Percentiles rank a stretch among this genome's conserved stretches.
phyloP scores from a whole-genome alignment of 2,113 vertebrate species.

The Corydoras sp. region DNA sequence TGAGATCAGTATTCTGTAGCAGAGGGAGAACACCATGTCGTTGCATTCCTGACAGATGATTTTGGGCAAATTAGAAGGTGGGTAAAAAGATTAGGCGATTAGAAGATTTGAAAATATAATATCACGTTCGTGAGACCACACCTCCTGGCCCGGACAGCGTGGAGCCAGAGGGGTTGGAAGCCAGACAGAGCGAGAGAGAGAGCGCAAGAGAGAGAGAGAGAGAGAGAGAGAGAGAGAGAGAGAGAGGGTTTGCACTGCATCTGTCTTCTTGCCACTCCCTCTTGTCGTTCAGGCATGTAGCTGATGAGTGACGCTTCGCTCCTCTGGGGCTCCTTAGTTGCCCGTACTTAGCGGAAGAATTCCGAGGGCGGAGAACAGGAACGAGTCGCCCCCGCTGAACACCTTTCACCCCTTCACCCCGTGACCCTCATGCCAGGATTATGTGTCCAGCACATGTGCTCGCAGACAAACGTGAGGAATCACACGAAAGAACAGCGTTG shows the following conservation, averaged over 20 bases:
- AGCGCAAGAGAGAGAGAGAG: background rate
- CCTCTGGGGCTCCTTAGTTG: background rate
- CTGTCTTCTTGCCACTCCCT: background rate
- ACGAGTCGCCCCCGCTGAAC: background rate
- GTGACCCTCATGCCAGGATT: background rate
- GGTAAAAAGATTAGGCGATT: background rate
- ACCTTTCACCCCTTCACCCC: background rate
- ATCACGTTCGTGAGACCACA: constrained; percentile 4
- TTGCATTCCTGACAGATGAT: too few species aligned
- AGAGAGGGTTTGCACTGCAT: background rate
- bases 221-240: background rate
- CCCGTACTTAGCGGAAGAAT: constrained; percentile 10
- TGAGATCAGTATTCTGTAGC: too few species aligned
- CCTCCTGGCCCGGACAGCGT: constrained; percentile 4
- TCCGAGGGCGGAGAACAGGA: background rate
- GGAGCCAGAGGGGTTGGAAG: constrained; percentile 27
- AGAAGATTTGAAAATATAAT: constrained; percentile 4
- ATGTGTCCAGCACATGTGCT: too few species aligned
- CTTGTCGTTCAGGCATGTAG: background rate
- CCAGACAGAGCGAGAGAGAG: background rate
- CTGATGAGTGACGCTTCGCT: constrained; percentile 1
- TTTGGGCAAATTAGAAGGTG: too few species aligned
- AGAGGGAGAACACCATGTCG: background rate
- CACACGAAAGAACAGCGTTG: too few species aligned
- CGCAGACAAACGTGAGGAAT: too few species aligned